phyloP scores from a whole-genome alignment of 2,888 invertebrate genomes.

The Cephus pulcher region DNA sequence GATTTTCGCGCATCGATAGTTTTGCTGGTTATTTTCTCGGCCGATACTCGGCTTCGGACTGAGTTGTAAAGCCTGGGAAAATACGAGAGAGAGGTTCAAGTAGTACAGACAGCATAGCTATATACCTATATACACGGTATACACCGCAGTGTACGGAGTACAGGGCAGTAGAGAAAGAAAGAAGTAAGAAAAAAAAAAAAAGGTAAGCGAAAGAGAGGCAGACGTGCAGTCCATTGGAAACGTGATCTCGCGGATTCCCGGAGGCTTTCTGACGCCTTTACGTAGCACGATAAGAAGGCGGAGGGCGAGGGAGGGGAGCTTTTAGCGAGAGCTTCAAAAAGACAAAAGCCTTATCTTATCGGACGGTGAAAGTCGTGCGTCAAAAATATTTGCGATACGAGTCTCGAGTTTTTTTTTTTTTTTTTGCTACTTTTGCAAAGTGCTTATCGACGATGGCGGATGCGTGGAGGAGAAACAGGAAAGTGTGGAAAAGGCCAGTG shows the following conservation, averaged over 20 bases:
- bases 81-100: not conserved
- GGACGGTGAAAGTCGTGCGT: not conserved
- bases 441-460: not conserved
- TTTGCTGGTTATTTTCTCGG: not conserved
- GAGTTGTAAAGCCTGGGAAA: not conserved
- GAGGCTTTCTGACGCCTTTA: not conserved
- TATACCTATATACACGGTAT: not conserved
- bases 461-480: conserved; percentile 28
- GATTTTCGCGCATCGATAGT: not conserved
- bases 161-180: conserved; percentile 22
- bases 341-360: not conserved
- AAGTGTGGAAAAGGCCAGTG: conserved; percentile 44
- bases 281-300: not conserved
- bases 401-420: no score
- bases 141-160: not conserved
- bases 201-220: conserved; percentile 11
- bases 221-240: not conserved
- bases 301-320: not conserved
- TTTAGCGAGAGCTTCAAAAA: not conserved
- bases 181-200: conserved; percentile 6
- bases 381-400: not conserved
- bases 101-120: not conserved
- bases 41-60: not conserved
- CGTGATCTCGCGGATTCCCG: not conserved
- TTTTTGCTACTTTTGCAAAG: no score